phyloP scores from a whole-genome alignment of 2,888 invertebrate genomes.

The Diplazon laetatorius region DNA sequence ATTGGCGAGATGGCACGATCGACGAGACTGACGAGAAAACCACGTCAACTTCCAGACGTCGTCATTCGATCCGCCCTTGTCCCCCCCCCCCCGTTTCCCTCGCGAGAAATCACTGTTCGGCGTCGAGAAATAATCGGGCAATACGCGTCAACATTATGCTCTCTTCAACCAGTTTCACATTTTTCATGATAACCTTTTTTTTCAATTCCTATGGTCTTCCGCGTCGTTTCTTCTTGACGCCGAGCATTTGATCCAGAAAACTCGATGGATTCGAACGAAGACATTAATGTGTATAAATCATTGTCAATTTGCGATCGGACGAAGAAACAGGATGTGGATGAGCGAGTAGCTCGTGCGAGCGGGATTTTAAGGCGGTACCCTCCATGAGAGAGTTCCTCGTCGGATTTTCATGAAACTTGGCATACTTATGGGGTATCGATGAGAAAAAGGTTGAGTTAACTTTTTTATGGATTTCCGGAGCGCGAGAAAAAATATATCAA shows the following conservation, averaged over 20 bases:
- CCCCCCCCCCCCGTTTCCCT: too few relatives aligned
- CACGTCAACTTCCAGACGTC: conserved; percentile 9
- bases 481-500: too few relatives aligned
- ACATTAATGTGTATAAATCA: conserved; percentile 61
- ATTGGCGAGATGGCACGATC: conserved; percentile 7
- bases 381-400: too few relatives aligned
- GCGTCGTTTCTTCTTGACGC: not conserved
- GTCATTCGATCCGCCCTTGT: not conserved
- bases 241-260: not conserved
- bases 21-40: conserved; percentile 39
- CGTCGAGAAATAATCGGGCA: conserved; percentile 1
- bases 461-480: too few relatives aligned
- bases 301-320: conserved; percentile 57
- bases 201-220: not conserved
- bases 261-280: not conserved
- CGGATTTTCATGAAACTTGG: too few relatives aligned
- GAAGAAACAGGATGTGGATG: conserved; percentile 33
- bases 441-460: too few relatives aligned
- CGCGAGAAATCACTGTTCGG: not conserved
- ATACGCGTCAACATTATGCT: conserved; percentile 3
- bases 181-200: not conserved
- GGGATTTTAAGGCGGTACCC: too few relatives aligned
- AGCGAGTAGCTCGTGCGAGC: conserved; percentile 41
- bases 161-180: conserved; percentile 23
- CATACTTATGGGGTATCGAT: too few relatives aligned